Evolutionary conservation across 2,888 invertebrate species (phyloP), one percentile per base, ranked within the genome.

Genomic region (Eupithecia dodoneata): DNA sequence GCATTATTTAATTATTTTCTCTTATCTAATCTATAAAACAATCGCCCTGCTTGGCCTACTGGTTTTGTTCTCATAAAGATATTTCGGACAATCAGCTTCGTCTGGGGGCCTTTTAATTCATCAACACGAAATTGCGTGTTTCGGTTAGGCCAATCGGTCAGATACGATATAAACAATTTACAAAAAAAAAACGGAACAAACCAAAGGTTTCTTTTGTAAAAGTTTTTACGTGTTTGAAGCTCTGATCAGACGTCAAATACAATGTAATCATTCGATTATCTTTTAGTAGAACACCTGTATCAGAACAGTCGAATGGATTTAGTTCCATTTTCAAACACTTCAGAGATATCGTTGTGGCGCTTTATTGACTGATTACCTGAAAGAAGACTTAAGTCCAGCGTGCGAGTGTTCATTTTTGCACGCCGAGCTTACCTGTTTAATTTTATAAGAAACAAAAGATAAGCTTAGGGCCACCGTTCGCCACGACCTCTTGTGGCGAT

Each of bases 401-500:
- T 72, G 70, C 80, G 80, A 80, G 79, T 76, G 72, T 72, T 76
- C 78, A 73, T 72, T 77, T 70, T 77, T 75, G 80, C 79, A 76
- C 74, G 66, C 71, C 59, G 42, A 74, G 80, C 82, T 83, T 82
- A 74, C 77, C 77, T 71, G 71, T 76, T 74, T 80, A 18, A 18
- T 70, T 45, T 59, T 30, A 63, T 63, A 30, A 63, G 59, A 18
- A 18, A 10, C 30, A 63, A 63, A 63, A 30, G 30, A 30, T 1
- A 18, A 59, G 18, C n/a, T 3, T 18, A 30, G 18, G 18, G 30
- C 10, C 30, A 30, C 30, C 30, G 18, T 63, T 30, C 30, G 30
- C 2, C 10, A 18, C 18, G 63, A 63, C 30, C 10, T 63, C 12
- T 63, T 30, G 30, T 9, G 6, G 63, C 63, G 30, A 63, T 30